Conservation (phyloP, 2,888 invertebrate genomes). For the Eumacrocentrus americanus region DNA sequence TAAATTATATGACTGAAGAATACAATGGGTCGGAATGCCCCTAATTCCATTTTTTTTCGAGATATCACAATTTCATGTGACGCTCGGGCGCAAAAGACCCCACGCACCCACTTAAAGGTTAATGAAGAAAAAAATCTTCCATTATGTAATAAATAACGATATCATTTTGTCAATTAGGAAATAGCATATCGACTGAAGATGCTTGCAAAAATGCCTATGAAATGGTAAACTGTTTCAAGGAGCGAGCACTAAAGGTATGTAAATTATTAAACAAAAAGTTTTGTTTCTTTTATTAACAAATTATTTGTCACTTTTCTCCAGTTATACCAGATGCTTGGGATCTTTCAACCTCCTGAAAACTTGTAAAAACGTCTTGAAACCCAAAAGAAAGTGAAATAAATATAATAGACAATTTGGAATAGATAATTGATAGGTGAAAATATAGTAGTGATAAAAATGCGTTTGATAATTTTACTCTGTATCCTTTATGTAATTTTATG, state of each 20-base stretch:
- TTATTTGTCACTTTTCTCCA: conserved; percentile 16
- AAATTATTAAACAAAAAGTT: not conserved
- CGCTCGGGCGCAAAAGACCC: too few relatives aligned
- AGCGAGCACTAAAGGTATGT: conserved; percentile 21
- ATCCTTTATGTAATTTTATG: too few relatives aligned
- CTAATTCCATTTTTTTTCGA: too few relatives aligned
- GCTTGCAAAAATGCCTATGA: conserved; percentile 18
- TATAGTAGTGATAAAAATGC: not conserved
- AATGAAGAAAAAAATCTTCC: not conserved
- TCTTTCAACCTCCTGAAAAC: conserved; percentile 19
- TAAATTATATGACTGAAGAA: too few relatives aligned
- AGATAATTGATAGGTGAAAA: not conserved
- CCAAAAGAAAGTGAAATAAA: not conserved
- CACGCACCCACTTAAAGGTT: too few relatives aligned
- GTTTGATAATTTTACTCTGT: too few relatives aligned
- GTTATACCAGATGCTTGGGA: conserved; percentile 23
- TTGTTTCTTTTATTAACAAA: not conserved
- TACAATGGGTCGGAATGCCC: too few relatives aligned
- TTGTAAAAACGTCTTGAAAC: not conserved
- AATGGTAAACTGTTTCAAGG: conserved; percentile 21
- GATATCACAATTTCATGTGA: too few relatives aligned
- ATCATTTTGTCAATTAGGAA: conserved; percentile 5
- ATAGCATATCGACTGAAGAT: too few relatives aligned
- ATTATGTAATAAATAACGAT: not conserved
- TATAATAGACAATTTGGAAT: not conserved